phyloP scores from a whole-genome alignment of 1,140 invertebrate genomes.

The Papilio helenus region DNA sequence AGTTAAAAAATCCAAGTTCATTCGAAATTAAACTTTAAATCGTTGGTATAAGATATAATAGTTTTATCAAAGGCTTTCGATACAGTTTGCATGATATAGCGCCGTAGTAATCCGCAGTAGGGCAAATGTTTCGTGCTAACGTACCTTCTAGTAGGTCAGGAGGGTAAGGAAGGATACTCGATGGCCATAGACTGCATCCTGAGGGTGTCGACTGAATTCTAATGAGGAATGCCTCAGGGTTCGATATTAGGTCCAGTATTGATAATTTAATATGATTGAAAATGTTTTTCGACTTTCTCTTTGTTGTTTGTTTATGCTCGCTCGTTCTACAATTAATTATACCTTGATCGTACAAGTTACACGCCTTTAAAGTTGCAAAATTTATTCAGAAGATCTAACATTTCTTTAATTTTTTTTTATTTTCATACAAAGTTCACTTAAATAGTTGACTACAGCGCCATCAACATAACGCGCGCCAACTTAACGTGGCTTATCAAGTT shows the following conservation, averaged over 20 bases:
- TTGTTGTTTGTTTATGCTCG: not conserved
- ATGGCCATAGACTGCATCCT: constrained; percentile 26
- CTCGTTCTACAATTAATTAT: too few species aligned
- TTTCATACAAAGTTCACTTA: not conserved
- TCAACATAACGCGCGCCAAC: not conserved
- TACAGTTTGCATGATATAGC: constrained; percentile 43
- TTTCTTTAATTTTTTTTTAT: too few species aligned
- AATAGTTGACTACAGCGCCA: constrained; percentile 19
- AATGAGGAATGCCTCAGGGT: constrained; percentile 20
- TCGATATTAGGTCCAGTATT: not conserved
- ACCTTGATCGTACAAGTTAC: not conserved
- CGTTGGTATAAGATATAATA: constrained; percentile 24
- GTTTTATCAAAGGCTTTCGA: constrained; percentile 41
- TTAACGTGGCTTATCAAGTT: not conserved
- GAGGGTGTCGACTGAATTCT: constrained; percentile 20
- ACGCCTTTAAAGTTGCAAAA: too few species aligned
- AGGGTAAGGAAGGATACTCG: constrained; percentile 51
- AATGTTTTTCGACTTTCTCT: not conserved
- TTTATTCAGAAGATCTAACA: too few species aligned
- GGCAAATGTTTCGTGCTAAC: constrained; percentile 56
- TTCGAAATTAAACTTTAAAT: constrained; percentile 39
- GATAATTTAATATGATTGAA: not conserved
- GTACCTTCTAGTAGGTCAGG: constrained; percentile 61
- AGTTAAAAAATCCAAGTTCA: not conserved
- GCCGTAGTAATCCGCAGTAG: constrained; percentile 48